phyloP scores from a whole-genome alignment of 2,113 vertebrate genomes.

The Sinocyclocheilus grahami region DNA sequence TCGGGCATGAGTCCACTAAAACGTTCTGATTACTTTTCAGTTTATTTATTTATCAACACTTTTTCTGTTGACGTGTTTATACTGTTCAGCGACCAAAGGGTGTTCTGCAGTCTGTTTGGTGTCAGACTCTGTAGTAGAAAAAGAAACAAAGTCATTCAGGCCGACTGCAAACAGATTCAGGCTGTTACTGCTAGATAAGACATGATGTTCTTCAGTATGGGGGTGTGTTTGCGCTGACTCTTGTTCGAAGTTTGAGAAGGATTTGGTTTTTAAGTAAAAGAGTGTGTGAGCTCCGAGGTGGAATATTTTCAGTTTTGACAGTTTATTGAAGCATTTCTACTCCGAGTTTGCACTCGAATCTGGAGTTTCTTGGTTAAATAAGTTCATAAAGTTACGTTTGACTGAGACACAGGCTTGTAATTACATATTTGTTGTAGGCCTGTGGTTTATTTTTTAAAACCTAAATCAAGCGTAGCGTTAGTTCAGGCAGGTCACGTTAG shows the following conservation, averaged over 20 bases:
- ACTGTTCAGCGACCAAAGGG: not conserved
- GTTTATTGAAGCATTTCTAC: not conserved
- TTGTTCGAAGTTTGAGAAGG: slow-evolving; percentile 10
- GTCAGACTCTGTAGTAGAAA: not conserved
- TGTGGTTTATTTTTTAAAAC: not conserved
- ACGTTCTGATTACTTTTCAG: slow-evolving; percentile 62
- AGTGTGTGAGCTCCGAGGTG: not conserved
- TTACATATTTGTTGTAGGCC: not conserved
- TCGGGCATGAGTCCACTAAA: slow-evolving; percentile 54
- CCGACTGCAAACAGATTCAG: slow-evolving; percentile 12
- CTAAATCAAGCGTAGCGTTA: too few relatives aligned
- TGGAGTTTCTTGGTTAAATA: not conserved
- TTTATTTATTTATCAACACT: slow-evolving; percentile 61
- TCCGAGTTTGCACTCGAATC: not conserved
- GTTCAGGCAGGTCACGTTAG: too few relatives aligned
- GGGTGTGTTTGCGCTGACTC: slow-evolving; percentile 12
- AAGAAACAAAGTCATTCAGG: not conserved
- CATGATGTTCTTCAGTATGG: not conserved
- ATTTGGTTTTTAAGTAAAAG: slow-evolving; percentile 9
- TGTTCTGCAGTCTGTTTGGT: slow-evolving; percentile 19
- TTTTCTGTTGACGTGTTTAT: slow-evolving; percentile 51
- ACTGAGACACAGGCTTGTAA: not conserved
- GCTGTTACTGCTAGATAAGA: slow-evolving; percentile 27
- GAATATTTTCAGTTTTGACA: slow-evolving; percentile 7
- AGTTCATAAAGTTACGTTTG: not conserved